Base-by-base conservation (phyloP, 92 coral and sea anemone species). In the Heliopora coerulea region DNA sequence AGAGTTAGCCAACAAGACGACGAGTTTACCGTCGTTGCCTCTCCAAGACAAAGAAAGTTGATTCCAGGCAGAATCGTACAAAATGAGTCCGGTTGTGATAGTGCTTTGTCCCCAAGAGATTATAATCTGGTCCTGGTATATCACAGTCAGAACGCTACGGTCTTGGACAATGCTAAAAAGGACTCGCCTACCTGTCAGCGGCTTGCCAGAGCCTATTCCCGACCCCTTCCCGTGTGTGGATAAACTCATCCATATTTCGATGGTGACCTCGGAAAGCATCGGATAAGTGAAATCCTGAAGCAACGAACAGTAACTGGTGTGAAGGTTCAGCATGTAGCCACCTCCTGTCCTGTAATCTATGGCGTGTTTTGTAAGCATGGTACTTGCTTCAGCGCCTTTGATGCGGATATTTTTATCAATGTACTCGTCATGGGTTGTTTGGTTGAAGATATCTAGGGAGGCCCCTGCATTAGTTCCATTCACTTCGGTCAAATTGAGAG, bases 21-120 rank as follows among this genome's bases (percentile, higher is more conserved):
- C 78, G 60, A 96, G 91, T 50, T 56, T 37, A 65, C 97, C 97
- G 75, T 92, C 96, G 52, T 82, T 78, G 48, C 78, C 78, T 49
- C 97, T 85, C 97, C 97, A 92, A 3, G 97, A 87, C 60, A 89
- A 78, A 23, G 89, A 82, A 64, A 92, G 64, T 78, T 92, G 92
- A 19, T 86, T 68, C 97, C 97, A 92, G 30, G 85, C 78, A 39
- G 93, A 89, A 44, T 83, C 86, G n/a, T 68, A 26, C 28, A 92
- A 64, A 57, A 82, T 79, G 27, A 92, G 68, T 34, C 86, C 89
- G 15, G 88, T 81, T 28, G 61, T 78, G 70, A 83, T 67, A 49
- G 25, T 63, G 24, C 87, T 30, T 10, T 62, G 78, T 34, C 84
- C 84, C 91, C 96, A 89, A 11, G 49, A 32, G 23, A 91, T 42